phyloP scores from a whole-genome alignment of 2,113 vertebrate species.

The Phodopus roborovskii region DNA sequence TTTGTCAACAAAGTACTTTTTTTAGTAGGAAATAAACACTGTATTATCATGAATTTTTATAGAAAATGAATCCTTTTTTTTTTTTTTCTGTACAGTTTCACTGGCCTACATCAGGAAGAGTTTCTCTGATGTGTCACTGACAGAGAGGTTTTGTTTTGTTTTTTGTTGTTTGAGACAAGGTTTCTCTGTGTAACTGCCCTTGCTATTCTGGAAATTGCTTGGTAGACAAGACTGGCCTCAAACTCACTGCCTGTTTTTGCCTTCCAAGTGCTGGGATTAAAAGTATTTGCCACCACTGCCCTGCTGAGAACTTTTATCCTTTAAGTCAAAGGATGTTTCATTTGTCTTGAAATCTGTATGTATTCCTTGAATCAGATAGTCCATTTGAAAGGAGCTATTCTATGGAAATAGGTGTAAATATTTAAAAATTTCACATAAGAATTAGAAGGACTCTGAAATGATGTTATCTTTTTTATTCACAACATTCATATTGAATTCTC shows the following conservation, averaged over 20 bases:
- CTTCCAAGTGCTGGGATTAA: not conserved
- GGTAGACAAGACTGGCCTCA: not conserved
- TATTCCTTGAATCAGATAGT: constrained; percentile 8
- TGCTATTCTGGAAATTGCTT: not conserved
- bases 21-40: not conserved
- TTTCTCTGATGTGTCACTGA: not conserved
- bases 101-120: not conserved
- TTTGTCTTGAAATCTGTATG: not conserved
- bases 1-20: not conserved
- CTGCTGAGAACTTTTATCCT: not conserved
- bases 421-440: not conserved
- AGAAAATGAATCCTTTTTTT: not conserved
- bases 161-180: not conserved
- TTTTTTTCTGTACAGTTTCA: not conserved
- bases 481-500: not conserved
- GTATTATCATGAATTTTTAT: not conserved
- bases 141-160: not conserved
- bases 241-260: not conserved
- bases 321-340: not conserved
- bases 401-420: not conserved
- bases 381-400: constrained; percentile 18
- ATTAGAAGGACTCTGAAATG: not conserved
- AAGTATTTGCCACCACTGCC: not conserved
- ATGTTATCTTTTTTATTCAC: not conserved
- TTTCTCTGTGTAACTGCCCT: not conserved